Percentiles rank a stretch among this genome's conserved stretches.
Evolutionary conservation across 2,888 invertebrate species (phyloP).

Genomic region (Ichneumon xanthorius): DNA sequence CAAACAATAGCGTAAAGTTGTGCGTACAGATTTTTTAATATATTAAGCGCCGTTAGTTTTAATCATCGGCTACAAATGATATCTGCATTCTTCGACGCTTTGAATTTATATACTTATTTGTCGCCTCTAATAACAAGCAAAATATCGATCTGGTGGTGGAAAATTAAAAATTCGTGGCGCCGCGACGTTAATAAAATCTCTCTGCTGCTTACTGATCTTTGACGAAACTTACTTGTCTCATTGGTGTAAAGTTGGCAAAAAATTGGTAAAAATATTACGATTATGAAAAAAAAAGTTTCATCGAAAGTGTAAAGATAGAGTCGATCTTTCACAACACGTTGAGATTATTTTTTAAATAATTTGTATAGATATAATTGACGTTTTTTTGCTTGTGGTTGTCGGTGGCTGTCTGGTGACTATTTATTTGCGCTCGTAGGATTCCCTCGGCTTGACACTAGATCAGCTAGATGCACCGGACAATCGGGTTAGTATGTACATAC

Average conservation of each 20-base stretch:
- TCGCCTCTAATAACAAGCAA: neutral
- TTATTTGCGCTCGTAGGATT: constrained; percentile 81
- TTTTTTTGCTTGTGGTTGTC: constrained; percentile 76
- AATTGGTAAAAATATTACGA: neutral
- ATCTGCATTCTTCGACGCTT: neutral
- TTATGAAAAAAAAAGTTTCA: constrained; percentile 12
- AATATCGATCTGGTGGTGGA: constrained; percentile 44
- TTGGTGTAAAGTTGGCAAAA: neutral
- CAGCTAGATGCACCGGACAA: constrained; percentile 83
- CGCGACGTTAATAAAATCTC: neutral
- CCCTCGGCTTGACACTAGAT: constrained; percentile 83
- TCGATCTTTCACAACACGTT: neutral
- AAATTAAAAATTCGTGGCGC: constrained; percentile 6
- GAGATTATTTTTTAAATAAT: neutral
- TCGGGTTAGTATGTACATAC: constrained; percentile 81
- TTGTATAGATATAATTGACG: constrained; percentile 68
- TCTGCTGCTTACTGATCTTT: neutral
- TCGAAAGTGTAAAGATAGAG: neutral
- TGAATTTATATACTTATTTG: neutral
- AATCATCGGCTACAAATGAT: neutral
- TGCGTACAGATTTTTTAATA: neutral
- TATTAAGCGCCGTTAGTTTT: neutral
- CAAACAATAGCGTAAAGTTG: neutral
- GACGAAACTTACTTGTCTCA: neutral
- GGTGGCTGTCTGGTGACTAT: constrained; percentile 78